Base-by-base conservation (phyloP, 2,888 invertebrate species). In the Cataglyphis albicans region DNA sequence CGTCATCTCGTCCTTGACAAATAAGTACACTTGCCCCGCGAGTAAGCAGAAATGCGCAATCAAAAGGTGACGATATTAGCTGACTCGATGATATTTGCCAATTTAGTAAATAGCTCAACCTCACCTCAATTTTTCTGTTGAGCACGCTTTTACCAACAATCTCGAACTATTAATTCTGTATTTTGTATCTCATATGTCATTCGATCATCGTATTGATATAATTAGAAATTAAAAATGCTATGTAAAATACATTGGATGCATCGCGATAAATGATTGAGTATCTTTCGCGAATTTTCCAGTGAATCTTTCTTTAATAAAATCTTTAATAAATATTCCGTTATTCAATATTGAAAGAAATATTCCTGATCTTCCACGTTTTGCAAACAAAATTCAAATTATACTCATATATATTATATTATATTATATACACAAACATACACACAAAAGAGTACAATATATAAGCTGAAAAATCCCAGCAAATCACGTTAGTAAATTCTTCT, bases 11-110 rank as follows among this genome's bases (percentile, higher is more conserved):
- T 89, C 90, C 90, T 91, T 91, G 90, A 88, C 86, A 89, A 90
- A 89, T 86, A 87, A 86, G 85, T 87, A 89, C 84, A 84, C 84
- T 85, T 85, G 88, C 87, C 87, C 84, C 85, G 72, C 84, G 41
- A 76, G 76, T 35, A 52, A 81, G 83, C 73, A 78, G 72, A 84
- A 86, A 85, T 90, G 86, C 88, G 90, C 90, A 90, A 90, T 90
- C 88, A 84, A 86, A 76, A 84, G 86, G 88, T 89, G 90, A 90
- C 88, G 90, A 89, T 90, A 89, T 90, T 88, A 21, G 85, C 86
- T 68, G 85, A 83, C 84, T 86, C 85, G 84, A 78, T 84, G 86
- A 89, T 90, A 90, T 90, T 90, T 89, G 90, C 88, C 85, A 88
- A 90, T 87, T 86, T 86, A 83, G 87, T 89, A 89, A 90, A 89